These are phyloP conservation scores for Perodicticus potto DNA, from an alignment of 2,797 vertebrate species.

Conservation along the genomic window DNA sequence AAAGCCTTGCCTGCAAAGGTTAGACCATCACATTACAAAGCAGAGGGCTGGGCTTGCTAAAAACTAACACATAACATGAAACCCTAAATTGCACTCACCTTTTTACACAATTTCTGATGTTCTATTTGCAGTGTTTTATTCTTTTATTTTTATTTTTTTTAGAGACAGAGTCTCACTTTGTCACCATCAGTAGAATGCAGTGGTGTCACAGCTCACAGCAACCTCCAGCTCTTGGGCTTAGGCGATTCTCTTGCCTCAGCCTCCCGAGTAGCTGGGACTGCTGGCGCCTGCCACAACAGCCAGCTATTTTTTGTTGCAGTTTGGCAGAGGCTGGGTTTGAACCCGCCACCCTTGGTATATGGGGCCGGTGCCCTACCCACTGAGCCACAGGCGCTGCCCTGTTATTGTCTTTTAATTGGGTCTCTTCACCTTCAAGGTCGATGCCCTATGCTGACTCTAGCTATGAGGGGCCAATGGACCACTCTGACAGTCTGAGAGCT, in stretches of 20 bases:
- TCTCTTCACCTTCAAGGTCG: background rate
- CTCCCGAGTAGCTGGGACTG: too few species aligned
- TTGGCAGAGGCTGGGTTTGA: too few species aligned
- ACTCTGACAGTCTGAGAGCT: background rate
- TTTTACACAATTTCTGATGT: rapidly evolving
- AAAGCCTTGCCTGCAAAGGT: background rate
- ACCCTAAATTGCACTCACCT: background rate
- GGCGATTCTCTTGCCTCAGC: too few species aligned
- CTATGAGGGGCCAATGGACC: background rate
- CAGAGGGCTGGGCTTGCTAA: background rate
- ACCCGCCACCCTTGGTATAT: too few species aligned
- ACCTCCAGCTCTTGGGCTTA: too few species aligned
- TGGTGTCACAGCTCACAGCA: too few species aligned
- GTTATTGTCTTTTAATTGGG: background rate
- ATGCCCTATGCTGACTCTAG: background rate
- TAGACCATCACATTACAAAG: background rate
- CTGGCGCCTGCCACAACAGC: too few species aligned
- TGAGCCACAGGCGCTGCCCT: too few species aligned
- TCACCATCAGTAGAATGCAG: too few species aligned
- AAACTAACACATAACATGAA: background rate
- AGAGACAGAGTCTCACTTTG: too few species aligned
- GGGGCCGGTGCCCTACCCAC: too few species aligned
- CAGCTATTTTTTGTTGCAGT: too few species aligned
- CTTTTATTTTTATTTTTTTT: background rate
- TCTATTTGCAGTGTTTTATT: background rate